Evolutionary conservation across 2,888 invertebrate species (phyloP).

Genomic region (Priocnemis perturbator): DNA sequence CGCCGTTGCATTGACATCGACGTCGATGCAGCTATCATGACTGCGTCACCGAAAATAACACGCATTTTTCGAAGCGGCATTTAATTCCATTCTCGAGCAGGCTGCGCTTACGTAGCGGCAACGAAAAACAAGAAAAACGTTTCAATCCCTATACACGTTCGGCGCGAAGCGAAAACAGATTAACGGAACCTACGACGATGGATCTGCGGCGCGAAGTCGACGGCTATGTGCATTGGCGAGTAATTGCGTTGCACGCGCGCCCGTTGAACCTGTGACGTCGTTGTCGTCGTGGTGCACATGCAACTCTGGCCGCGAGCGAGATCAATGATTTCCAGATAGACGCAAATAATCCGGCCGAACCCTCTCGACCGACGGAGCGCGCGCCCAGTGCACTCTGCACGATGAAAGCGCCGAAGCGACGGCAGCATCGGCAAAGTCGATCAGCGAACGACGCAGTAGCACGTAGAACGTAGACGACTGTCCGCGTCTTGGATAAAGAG

Average conservation of each 20-base stretch:
- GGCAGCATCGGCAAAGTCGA: too few relatives aligned
- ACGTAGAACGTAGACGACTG: too few relatives aligned
- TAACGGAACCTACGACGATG: neutral
- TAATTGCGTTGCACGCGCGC: constrained; percentile 44
- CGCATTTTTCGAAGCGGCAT: too few relatives aligned
- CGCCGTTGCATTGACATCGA: neutral
- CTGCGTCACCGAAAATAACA: too few relatives aligned
- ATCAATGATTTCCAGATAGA: constrained; percentile 58
- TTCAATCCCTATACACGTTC: too few relatives aligned
- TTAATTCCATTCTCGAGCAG: too few relatives aligned
- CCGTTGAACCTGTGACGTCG: constrained; percentile 35
- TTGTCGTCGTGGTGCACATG: constrained; percentile 33
- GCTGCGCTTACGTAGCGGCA: too few relatives aligned
- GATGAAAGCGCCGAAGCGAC: too few relatives aligned
- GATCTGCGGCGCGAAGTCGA: neutral
- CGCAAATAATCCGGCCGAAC: constrained; percentile 6
- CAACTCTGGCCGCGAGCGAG: constrained; percentile 36
- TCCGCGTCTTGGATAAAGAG: too few relatives aligned
- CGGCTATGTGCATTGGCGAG: neutral
- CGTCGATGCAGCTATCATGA: neutral
- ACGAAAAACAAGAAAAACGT: too few relatives aligned
- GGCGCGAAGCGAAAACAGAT: constrained; percentile 3
- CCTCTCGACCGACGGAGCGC: constrained; percentile 9
- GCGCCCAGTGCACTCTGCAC: constrained; percentile 16
- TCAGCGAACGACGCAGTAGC: too few relatives aligned